Evolutionary conservation across 2,888 invertebrate species (phyloP).

Genomic region (Fissipunctia ypsillon): DNA sequence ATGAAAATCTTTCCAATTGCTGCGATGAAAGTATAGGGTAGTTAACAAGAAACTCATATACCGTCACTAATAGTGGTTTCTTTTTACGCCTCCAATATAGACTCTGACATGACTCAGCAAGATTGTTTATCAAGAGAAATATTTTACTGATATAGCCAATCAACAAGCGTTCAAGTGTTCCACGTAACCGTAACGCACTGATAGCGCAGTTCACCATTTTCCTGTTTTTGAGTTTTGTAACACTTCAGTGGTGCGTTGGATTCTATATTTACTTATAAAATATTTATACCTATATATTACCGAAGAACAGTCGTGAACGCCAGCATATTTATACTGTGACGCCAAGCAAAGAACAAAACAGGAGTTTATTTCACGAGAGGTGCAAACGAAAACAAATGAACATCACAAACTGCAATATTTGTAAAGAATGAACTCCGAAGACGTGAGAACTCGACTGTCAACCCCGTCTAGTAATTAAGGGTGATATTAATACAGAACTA

Average conservation of each 20-base stretch:
- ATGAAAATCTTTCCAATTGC: no score
- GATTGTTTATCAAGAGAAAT: no score
- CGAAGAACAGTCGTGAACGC: neutral
- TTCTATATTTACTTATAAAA: neutral
- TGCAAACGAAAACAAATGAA: slow-evolving; percentile 9
- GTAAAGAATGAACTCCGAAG: slow-evolving; percentile 28
- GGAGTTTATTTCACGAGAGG: neutral
- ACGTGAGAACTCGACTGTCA: slow-evolving; percentile 51
- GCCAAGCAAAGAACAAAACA: no score
- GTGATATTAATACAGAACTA: slow-evolving; percentile 79
- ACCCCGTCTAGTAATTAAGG: slow-evolving; percentile 76
- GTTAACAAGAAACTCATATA: no score
- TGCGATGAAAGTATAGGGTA: no score
- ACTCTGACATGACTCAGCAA: no score
- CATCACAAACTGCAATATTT: slow-evolving; percentile 41
- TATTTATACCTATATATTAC: neutral
- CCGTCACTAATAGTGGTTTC: no score
- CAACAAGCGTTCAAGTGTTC: slow-evolving; percentile 32
- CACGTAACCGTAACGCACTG: slow-evolving; percentile 1
- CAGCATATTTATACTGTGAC: no score
- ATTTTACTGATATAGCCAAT: no score
- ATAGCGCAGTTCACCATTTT: slow-evolving; percentile 18
- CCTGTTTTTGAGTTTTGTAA: slow-evolving; percentile 25
- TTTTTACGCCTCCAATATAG: no score
- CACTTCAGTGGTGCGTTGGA: neutral